Evolutionary conservation across 2,797 vertebrate species (phyloP).

Genomic region (Kryptolebias ocellatus): DNA sequence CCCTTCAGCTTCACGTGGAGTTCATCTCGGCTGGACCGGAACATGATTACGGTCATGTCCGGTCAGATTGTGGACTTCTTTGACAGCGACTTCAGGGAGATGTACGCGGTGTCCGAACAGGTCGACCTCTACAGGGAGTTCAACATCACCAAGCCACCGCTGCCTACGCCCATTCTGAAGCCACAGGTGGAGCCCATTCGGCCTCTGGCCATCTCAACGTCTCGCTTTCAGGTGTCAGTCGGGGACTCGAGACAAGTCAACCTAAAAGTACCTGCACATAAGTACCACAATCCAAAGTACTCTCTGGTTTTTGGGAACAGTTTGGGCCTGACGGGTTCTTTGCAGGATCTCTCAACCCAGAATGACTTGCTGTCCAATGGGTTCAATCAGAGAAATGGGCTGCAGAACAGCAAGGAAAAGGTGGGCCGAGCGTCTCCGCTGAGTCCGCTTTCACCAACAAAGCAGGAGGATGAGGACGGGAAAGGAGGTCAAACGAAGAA

Average conservation of each 20-base stretch:
- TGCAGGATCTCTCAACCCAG: slow-evolving; percentile 72
- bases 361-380: slow-evolving; percentile 36
- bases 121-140: slow-evolving; percentile 89
- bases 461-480: slow-evolving; percentile 48
- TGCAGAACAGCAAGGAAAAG: slow-evolving; percentile 36
- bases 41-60: slow-evolving; percentile 89
- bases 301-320: slow-evolving; percentile 88
- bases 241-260: slow-evolving; percentile 62
- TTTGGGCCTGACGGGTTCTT: slow-evolving; percentile 66
- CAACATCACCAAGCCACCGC: slow-evolving; percentile 81
- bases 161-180: slow-evolving; percentile 55
- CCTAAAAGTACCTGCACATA: slow-evolving; percentile 87
- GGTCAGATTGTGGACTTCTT: slow-evolving; percentile 92
- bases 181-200: slow-evolving; percentile 53
- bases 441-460: slow-evolving; percentile 7
- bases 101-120: slow-evolving; percentile 91
- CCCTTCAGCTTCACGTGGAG: slow-evolving; percentile 91
- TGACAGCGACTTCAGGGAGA: slow-evolving; percentile 91
- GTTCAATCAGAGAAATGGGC: slow-evolving; percentile 35
- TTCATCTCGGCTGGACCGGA: slow-evolving; percentile 91
- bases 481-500: slow-evolving; percentile 61
- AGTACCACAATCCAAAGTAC: slow-evolving; percentile 96
- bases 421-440: slow-evolving; percentile 14
- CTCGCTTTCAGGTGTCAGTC: slow-evolving; percentile 79
- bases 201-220: slow-evolving; percentile 54